Evolutionary conservation across 2,888 invertebrate genomes (phyloP), one percentile per base, ranked within the genome.

Genomic region (Dicyrtoma fusca): DNA sequence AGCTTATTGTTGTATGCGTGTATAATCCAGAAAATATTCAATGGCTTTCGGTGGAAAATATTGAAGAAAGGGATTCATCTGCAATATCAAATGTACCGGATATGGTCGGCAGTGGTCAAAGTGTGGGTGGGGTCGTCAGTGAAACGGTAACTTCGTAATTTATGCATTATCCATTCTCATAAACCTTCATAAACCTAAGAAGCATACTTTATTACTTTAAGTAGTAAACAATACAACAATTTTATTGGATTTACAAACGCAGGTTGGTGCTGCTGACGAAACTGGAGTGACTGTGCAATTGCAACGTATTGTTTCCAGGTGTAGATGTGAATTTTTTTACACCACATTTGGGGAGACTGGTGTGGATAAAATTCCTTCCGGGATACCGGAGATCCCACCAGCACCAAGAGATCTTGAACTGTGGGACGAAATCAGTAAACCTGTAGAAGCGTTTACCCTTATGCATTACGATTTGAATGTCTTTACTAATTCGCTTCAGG

Each of bases 391-490:
- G 81, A 87, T 90, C 11, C 91, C 91, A 11, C 89, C 90, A 1
- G 89, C 90, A 0, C 91, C 91, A 4, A 74, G 80, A 44, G 87
- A 88, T 1, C 86, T 89, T 1, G 89, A 90, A 49, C 89, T 89
- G 0, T 94, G 94, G 91, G 91, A 91, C 81, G 88, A 90, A 74
- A 88, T 90, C 77, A 91, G 92, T 81, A 92, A 92, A 74, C 94
- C 95, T 1, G 95, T 95, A 59, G 97, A 99, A 86, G 95, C 96
- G 1, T 97, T 99, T 83, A 97, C 97, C 0, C 87, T 99, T 63
- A 95, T 97, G 90, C 99, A 99, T 86, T 95, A 99, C 83, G 98
- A 98, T 85, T 87, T 99, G 45, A 96, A 97, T 83, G 95, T 97
- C n/a, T 95, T 94, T 86, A 96, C 97, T 53, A 97, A 97, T 86